A percentile compares a stretch with the other conserved stretches of the same genome.
phyloP scores from a whole-genome alignment of 2,113 vertebrate genomes.

The Oplegnathus fasciatus region DNA sequence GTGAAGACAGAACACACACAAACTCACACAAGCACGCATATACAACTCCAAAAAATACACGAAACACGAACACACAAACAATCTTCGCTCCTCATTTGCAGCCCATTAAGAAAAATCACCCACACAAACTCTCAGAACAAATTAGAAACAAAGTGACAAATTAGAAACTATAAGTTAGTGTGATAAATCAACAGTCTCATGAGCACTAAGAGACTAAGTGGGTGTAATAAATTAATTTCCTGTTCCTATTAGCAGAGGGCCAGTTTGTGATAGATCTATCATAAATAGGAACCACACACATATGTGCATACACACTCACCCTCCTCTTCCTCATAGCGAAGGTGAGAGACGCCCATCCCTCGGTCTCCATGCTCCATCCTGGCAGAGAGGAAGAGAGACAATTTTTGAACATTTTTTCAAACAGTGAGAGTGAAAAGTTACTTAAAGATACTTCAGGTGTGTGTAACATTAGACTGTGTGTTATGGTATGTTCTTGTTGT shows the following conservation, averaged over 20 bases:
- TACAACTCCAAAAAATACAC: background rate
- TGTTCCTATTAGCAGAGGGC: constrained; percentile 2
- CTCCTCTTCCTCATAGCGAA: constrained; percentile 90
- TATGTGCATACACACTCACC: constrained; percentile 78
- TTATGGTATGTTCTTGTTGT: too few species aligned
- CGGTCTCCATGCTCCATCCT: constrained; percentile 90
- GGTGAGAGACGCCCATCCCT: constrained; percentile 78
- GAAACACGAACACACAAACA: background rate
- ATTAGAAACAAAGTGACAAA: constrained; percentile 18
- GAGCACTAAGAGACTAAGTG: constrained; percentile 12
- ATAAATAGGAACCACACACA: constrained; percentile 5
- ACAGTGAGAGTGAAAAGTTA: background rate
- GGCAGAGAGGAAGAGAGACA: constrained; percentile 11
- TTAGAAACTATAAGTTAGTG: constrained; percentile 2
- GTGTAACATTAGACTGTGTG: background rate
- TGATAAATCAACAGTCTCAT: background rate
- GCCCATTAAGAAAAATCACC: constrained; percentile 22
- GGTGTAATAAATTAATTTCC: constrained; percentile 11
- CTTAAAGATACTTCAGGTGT: background rate
- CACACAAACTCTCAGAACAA: constrained; percentile 29
- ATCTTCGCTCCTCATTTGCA: constrained; percentile 11
- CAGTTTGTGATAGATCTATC: background rate
- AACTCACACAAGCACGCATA: background rate
- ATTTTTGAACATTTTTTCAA: background rate
- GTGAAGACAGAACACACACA: background rate